Base-by-base conservation (phyloP, 2,888 invertebrate genomes). In the Julus scanicus region DNA sequence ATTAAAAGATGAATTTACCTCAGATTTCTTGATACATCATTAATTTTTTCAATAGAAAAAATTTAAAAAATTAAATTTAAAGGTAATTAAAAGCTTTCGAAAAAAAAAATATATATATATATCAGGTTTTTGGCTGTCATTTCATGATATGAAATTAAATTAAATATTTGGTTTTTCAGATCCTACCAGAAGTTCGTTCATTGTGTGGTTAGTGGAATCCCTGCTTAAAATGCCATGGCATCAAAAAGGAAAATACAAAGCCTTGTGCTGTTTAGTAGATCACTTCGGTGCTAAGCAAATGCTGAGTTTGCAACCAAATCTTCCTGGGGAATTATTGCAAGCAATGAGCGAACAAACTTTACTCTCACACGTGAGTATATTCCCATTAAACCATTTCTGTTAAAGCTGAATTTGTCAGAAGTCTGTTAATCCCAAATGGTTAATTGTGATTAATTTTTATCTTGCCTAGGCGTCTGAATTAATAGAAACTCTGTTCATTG, bases 401-500 rank as follows among this genome's bases (percentile, higher is more conserved):
- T n/a, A n/a, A n/a, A 11, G 53, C 15, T 53, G 13, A 53, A 53
- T 53, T 53, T 53, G n/a, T 53, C 15, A 4, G 4, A 53, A 53
- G 11, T 53, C 15, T 9, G 11, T 53, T 2, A 53, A 53, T 15
- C 2, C 11, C 53, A 53, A 15, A 86, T 17, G 53, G 15, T 44
- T 86, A 48, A 86, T n/a, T 86, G 40, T 86, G 11, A 2, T 37
- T 88, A 83, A 84, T 88, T 87, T 48, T 80, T 87, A 40, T 71
- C n/a, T 80, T 29, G 11, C 49, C 49, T 40, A 93, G 94, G 94
- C 93, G 89, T 93, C 91, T 91, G 93, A 93, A 90, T 92, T 94
- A 20, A 95, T 94, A 90, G 94, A 94, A 90, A 92, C 92, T 6
- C 91, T 95, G 89, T 94, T 94, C 93, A 91, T 91, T 20, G 92